Percentiles rank a stretch among this genome's conserved stretches.
Evolutionary conservation across 2,113 vertebrate species (phyloP).

Genomic region (Andinoacara biseriatus): DNA sequence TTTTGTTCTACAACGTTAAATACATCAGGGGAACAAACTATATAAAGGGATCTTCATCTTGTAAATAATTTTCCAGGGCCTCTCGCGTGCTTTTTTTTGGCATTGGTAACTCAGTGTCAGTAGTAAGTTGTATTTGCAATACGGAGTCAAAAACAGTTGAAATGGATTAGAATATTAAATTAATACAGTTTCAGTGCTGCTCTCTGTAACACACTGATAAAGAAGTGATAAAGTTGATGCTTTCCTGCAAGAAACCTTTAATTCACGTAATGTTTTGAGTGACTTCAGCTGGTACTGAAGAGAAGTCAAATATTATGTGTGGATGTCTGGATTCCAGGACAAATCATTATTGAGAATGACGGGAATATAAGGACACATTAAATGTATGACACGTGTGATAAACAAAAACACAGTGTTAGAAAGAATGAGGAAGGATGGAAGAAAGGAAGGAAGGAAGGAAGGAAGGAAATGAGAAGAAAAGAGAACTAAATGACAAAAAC

Average conservation of each 20-base stretch:
- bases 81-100: not conserved
- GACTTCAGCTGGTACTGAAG: not conserved
- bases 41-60: not conserved
- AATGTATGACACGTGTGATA: not conserved
- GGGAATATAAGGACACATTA: not conserved
- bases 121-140: not conserved
- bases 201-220: not conserved
- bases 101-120: not conserved
- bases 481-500: no score
- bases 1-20: not conserved
- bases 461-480: not conserved
- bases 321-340: not conserved
- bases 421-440: not conserved
- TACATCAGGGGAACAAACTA: not conserved
- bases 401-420: no score
- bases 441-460: no score
- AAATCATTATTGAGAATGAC: no score
- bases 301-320: no score
- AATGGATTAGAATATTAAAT: not conserved
- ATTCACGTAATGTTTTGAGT: not conserved
- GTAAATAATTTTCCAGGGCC: not conserved
- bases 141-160: not conserved
- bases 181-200: no score
- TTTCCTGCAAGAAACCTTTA: not conserved
- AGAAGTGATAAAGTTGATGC: not conserved